Conservation (phyloP, 2,113 vertebrate genomes). For the Aythya baeri region DNA sequence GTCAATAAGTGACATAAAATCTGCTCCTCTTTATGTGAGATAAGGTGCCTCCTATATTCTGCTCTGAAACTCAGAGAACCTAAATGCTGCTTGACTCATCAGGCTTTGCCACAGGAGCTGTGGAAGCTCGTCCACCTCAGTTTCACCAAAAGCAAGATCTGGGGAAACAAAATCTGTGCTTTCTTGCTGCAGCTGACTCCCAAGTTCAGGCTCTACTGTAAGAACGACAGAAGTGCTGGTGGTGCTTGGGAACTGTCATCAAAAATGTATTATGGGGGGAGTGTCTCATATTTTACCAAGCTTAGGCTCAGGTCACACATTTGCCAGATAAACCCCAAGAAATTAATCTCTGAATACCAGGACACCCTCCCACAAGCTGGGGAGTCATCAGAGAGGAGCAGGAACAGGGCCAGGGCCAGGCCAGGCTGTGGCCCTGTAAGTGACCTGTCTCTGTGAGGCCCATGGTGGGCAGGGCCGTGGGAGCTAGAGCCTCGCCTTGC, state of each 20-base stretch:
- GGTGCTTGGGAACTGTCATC: neutral
- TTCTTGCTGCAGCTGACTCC: neutral
- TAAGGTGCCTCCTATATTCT: neutral
- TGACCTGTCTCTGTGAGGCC: neutral
- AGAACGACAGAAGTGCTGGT: neutral
- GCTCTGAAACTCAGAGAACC: fast-evolving
- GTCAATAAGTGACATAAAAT: neutral
- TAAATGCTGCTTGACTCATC: neutral
- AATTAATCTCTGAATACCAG: neutral
- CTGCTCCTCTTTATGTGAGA: neutral
- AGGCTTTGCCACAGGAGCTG: neutral
- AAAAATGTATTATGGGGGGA: neutral
- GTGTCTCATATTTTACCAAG: neutral
- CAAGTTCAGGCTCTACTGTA: neutral
- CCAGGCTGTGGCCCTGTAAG: neutral
- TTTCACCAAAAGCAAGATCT: neutral
- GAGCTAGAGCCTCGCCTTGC: neutral
- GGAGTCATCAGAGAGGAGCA: neutral
- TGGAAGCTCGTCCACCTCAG: neutral
- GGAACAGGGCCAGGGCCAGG: neutral
- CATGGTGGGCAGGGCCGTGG: neutral
- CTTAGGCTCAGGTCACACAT: neutral
- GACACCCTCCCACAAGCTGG: neutral
- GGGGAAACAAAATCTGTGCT: neutral
- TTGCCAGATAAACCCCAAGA: neutral